Evolutionary conservation across 2,888 invertebrate genomes (phyloP).

Genomic region (Drosophila diplacantha): DNA sequence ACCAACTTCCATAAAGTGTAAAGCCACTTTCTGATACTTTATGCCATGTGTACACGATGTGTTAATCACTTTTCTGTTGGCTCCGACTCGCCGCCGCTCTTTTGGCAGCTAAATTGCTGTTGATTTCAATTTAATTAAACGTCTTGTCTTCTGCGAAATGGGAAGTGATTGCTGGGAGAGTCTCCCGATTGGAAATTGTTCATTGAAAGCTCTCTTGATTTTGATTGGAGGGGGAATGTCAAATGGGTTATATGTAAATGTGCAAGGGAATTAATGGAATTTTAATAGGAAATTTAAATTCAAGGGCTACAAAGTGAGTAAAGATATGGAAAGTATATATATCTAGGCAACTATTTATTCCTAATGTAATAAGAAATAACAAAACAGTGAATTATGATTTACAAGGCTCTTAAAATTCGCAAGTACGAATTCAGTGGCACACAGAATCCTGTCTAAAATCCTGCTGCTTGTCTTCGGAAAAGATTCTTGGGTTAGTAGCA

Average conservation of each 20-base stretch:
- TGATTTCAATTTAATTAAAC: constrained; percentile 69
- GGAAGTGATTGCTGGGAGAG: constrained; percentile 12
- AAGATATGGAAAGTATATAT: neutral
- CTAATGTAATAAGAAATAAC: neutral
- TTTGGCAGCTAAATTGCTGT: constrained; percentile 60
- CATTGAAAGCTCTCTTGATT: constrained; percentile 16
- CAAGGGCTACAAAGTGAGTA: no score
- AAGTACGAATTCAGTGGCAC: neutral
- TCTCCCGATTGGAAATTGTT: constrained; percentile 17
- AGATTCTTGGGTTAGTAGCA: neutral
- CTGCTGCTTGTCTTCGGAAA: neutral
- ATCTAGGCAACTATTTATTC: no score
- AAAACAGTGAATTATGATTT: neutral
- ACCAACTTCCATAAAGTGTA: constrained; percentile 38
- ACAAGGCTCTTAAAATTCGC: neutral
- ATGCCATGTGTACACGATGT: constrained; percentile 49
- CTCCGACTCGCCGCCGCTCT: constrained; percentile 30
- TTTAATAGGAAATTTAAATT: neutral
- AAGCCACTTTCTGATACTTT: constrained; percentile 29
- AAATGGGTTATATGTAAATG: constrained; percentile 8
- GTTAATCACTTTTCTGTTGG: constrained; percentile 62
- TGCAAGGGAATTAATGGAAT: neutral
- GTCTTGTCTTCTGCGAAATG: constrained; percentile 30
- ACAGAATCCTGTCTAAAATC: neutral
- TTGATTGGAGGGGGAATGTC: constrained; percentile 2